phyloP scores from a whole-genome alignment of 2,888 invertebrate genomes.

The Eucriotettix oculatus region DNA sequence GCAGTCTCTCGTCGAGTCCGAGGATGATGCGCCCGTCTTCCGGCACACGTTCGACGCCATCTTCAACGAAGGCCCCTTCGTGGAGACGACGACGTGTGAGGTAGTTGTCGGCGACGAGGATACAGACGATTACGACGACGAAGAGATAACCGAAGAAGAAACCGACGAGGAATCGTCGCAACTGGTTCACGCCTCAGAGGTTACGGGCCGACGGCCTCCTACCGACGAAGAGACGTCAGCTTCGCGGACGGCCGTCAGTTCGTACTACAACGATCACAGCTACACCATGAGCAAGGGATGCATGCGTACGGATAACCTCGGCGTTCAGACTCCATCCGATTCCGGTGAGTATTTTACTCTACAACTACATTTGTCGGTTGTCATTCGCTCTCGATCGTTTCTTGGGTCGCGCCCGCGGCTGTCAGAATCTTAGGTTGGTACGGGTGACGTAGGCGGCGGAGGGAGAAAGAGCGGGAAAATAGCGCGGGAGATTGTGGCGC shows the following conservation, averaged over 20 bases:
- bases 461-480: constrained; percentile 1
- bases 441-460: neutral
- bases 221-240: neutral
- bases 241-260: neutral
- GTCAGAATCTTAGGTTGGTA: neutral
- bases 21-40: constrained; percentile 15
- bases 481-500: constrained; percentile 24
- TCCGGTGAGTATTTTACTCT: constrained; percentile 47
- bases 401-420: neutral
- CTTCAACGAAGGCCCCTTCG: neutral
- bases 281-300: constrained; percentile 39
- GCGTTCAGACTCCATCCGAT: constrained; percentile 78
- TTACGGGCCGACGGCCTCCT: neutral
- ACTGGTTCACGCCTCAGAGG: neutral
- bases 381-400: neutral
- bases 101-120: constrained; percentile 11
- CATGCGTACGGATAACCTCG: constrained; percentile 42
- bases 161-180: constrained; percentile 11
- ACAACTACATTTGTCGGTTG: neutral
- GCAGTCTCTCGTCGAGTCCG: constrained; percentile 20
- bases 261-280: constrained; percentile 34
- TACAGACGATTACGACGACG: constrained; percentile 16
- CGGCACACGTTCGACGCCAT: constrained; percentile 1
- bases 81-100: constrained; percentile 5
- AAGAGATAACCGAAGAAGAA: constrained; percentile 16